Evolutionary conservation across 2,888 invertebrate genomes (phyloP), one percentile per base, ranked within the genome.

Genomic region (Apamea monoglypha): DNA sequence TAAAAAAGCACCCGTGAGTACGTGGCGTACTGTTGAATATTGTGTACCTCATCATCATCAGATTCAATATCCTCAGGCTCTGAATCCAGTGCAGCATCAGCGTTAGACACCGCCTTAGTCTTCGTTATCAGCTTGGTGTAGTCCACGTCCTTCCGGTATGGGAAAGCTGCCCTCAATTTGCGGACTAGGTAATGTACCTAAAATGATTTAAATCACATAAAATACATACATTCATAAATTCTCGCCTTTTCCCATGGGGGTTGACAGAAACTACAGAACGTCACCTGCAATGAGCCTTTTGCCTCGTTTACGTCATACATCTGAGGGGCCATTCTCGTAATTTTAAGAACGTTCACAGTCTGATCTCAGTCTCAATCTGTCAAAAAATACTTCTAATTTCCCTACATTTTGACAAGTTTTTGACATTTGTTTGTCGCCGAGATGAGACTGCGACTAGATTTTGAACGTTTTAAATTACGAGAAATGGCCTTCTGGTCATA

Each of bases 61-160:
- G 96, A 96, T 63, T 96, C 95, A 0, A 96, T 95, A 72, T 96
- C 96, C 21, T 96, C 96, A 10, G 97, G 96, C 56, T 97, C 96
- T 0, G 96, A 96, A 74, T 96, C 96, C 21, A 96, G 85, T 0
- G 94, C 95, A 0, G 94, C 89, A 61, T 96, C 95, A 0, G 87
- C 92, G 7, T 94, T 94, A 2, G 80, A 91, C 0, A 88, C 81
- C 0, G 84, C 74, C 36, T 90, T 92, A 16, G 90, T 94, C 87
- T 95, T 96, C 0, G 91, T 93, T 29, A 96, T 96, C 5, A 95
- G 76, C 81, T 96, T 96, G 0, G 95, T 92, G 76, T 97, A 96
- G 79, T 96, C 95, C 8, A 96, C 91, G 64, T 96, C 95, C 89
- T 95, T 96, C 5, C 95, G 94, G 88, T 96, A 96, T 0, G 96